phyloP scores from a whole-genome alignment of 1,140 invertebrate genomes.

The Proctacanthus coquilletti region DNA sequence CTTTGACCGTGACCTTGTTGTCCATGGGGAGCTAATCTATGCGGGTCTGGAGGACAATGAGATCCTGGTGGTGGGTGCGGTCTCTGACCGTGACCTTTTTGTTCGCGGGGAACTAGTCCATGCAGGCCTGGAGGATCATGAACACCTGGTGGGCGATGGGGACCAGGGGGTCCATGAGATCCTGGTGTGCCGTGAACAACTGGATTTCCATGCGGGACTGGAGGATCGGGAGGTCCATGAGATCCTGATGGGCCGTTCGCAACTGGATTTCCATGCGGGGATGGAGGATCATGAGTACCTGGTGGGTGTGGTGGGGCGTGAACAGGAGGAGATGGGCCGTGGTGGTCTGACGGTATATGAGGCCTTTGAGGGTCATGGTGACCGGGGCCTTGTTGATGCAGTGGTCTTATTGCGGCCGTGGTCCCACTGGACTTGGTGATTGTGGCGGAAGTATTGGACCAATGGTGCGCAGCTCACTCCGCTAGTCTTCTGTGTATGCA shows the following conservation, averaged over 20 bases:
- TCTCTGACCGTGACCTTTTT: conserved; percentile 31
- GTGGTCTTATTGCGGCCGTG: conserved; percentile 43
- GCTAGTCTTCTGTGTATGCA: too few species aligned
- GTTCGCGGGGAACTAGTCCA: conserved; percentile 30
- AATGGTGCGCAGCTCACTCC: too few species aligned
- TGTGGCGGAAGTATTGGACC: conserved; percentile 74
- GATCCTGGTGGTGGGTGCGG: conserved; percentile 28
- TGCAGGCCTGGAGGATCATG: conserved; percentile 25
- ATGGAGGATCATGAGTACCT: conserved; percentile 28
- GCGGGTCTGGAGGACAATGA: conserved; percentile 28
- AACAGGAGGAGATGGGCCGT: too few species aligned
- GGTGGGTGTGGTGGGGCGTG: conserved; percentile 24
- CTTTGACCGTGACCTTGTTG: too few species aligned
- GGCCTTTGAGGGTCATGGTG: conserved; percentile 22
- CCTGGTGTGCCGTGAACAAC: too few species aligned
- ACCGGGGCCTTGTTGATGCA: conserved; percentile 17
- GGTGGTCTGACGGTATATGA: conserved; percentile 12
- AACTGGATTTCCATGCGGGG: conserved; percentile 29
- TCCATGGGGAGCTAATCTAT: conserved; percentile 5
- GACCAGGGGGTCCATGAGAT: conserved; percentile 30
- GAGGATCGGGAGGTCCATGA: conserved; percentile 28
- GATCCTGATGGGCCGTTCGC: too few species aligned
- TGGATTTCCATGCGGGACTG: conserved; percentile 28
- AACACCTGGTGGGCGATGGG: conserved; percentile 8
- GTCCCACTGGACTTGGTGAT: conserved; percentile 70